Base-by-base conservation (phyloP, 2,888 invertebrate species). In the Perithous albicinctus region DNA sequence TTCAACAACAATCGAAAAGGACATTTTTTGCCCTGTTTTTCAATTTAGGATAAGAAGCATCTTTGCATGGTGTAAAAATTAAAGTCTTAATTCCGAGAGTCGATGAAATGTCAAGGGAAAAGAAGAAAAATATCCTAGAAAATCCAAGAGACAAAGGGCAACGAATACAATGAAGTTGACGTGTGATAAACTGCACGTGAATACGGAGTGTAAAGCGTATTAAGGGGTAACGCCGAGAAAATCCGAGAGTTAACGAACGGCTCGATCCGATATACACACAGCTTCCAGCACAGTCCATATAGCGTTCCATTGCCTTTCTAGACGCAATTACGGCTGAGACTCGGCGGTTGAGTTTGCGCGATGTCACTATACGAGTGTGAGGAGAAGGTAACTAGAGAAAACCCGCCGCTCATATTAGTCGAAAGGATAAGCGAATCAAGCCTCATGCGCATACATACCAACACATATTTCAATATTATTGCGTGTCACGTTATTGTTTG, bases 211-310 rank as follows among this genome's bases (percentile, higher is more conserved):
- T 20, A 23, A 4, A 51, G 23, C 51, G 23, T 23, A 61, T n/a
- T n/a, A n/a, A n/a, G n/a, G 63, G 81, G 78, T 79, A 86, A 87
- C 79, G 83, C 46, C 77, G 73, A 79, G 77, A 77, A 86, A 87
- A 86, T 86, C 66, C 78, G 84, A 85, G 84, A 85, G 84, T 84
- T 82, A 85, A 85, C 84, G 84, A 48, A 48, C 59, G 59, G 59
- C 67, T 35, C 67, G 48, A 76, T 76, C 59, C 48, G 59, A 69
- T 67, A 69, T 66, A 66, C 41, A 54, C 54, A 23, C 54, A 64
- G 35, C 35, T 72, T 64, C 56, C 35, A n/a, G n/a, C n/a, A n/a
- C 29, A 46, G 64, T 43, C 23, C 32, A 54, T 64, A 70, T 56
- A 69, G 64, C 32, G 63, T 56, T 64, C 41, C 70, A 73, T 73